These are phyloP conservation scores for Geophilus truncorum DNA, from an alignment of 2,888 invertebrate genomes.

Conservation along the genomic window DNA sequence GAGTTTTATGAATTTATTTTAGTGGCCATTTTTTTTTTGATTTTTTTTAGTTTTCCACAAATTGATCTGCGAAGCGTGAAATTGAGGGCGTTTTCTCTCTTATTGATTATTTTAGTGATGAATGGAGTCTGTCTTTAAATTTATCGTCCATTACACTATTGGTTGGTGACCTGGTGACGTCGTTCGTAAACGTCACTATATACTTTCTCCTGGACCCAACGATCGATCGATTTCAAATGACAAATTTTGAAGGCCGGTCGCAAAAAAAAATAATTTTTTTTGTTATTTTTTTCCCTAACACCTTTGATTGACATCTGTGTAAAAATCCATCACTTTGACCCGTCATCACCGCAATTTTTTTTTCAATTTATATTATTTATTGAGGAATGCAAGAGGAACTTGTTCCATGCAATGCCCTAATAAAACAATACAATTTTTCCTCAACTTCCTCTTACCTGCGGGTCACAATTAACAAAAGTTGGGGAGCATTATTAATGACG, in stretches of 20 bases:
- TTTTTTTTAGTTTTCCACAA: conserved; percentile 2
- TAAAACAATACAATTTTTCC: not conserved
- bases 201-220: not conserved
- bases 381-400: not conserved
- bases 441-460: not conserved
- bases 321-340: not conserved
- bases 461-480: not conserved
- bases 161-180: conserved; percentile 15
- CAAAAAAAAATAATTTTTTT: too few relatives aligned
- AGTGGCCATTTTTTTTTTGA: not conserved
- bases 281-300: not conserved
- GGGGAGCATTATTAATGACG: not conserved
- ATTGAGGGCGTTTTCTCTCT: conserved; percentile 18
- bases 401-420: not conserved
- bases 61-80: conserved; percentile 10
- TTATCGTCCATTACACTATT: conserved; percentile 24
- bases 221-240: not conserved
- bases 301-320: not conserved
- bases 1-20: conserved; percentile 1
- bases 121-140: conserved; percentile 23
- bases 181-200: not conserved
- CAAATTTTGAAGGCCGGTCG: not conserved
- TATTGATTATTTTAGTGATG: conserved; percentile 27
- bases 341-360: not conserved
- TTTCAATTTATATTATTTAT: not conserved